Evolutionary conservation across 1,140 invertebrate genomes (phyloP), one percentile per base, ranked within the genome.

Genomic region (Hycleus cichorii): DNA sequence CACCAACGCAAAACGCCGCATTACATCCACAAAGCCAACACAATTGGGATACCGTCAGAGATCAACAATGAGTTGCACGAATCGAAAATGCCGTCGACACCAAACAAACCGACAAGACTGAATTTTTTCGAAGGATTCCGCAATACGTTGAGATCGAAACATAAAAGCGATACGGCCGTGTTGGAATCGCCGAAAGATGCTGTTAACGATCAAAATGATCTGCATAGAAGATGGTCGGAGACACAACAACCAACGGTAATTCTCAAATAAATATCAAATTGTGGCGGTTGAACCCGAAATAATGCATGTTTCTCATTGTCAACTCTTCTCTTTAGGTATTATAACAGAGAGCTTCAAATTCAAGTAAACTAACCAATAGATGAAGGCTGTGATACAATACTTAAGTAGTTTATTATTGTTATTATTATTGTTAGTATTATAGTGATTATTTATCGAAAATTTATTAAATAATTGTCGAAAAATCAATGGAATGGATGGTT

Each of bases 11-110:
- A 71, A 66, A 64, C 66, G 46, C 39, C 59, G 32, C 59, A 64
- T 43, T 58, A 64, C 5, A 65, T 72, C n/a, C 71, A 74, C 46
- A 86, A 86, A 75, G 81, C 78, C 67, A 84, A 79, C 74, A 85
- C 75, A 11, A 79, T 81, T 67, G 78, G 79, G 61, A 75, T 80
- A 60, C 79, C 79, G 4, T 72, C 77, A 24, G 73, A 72, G 11
- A 67, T 74, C 6, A 64, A 46, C 47, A 49, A 58, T 24, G 55
- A 18, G 18, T 18, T 18, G 53, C 48, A 58, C 59, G 25, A 53
- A 64, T 46, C 47, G 45, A 43, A 62, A 62, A 51, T 32, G 1
- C 56, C 50, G 8, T 48, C 47, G 9, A 64, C 62, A 47, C 48
- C 48, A 24, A 66, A 64, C 18, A 68, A 63, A 49, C 26, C 64